Evolutionary conservation across 2,113 vertebrate genomes (phyloP), one percentile per base, ranked within the genome.

Genomic region (Sander lucioperca): DNA sequence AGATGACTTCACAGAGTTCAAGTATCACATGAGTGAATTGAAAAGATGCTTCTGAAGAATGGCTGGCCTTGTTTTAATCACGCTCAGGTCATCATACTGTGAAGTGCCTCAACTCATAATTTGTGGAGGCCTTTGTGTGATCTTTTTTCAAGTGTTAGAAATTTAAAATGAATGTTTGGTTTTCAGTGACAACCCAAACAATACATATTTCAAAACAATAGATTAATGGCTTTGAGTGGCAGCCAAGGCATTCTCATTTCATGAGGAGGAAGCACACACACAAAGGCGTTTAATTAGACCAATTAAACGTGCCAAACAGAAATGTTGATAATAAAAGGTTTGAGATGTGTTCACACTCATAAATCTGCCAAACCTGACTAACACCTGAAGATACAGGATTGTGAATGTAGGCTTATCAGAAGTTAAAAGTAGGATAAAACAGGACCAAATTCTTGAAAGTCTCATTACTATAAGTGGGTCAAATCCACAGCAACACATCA

Each of bases 21-120:
- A 66, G 43, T 9, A 79, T 88, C 86, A 89, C 81, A 86, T 82
- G 83, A 36, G 43, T 27, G 27, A 77, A 61, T 72, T 33, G 30
- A 51, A 59, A 61, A 61, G 65, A 62, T 68, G 43, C 6, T 43
- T 76, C 13, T 56, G 56, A 75, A 88, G 68, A 85, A 77, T 25
- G 53, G 23, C 30, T 45, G 14, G 21, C 77, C 82, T 86, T 84
- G 77, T 87, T 84, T 79, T n/a, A 50, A 48, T 18, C 18, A 36
- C 27, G 5, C 43, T 70, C 6, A 18, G 3, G 21, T 39, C 23
- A 54, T n/a, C 11, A 13, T 14, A 2, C 45, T 36, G 15, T n/a
- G 11, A 25, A 63, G 57, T 19, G 14, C 39, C 11, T 47, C n/a
- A 5, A n/a, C 19, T 27, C 47, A 10, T 5, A 9, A 53, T 50